Base-by-base conservation (phyloP, 2,888 invertebrate genomes). In the Nephrotoma appendiculata region DNA sequence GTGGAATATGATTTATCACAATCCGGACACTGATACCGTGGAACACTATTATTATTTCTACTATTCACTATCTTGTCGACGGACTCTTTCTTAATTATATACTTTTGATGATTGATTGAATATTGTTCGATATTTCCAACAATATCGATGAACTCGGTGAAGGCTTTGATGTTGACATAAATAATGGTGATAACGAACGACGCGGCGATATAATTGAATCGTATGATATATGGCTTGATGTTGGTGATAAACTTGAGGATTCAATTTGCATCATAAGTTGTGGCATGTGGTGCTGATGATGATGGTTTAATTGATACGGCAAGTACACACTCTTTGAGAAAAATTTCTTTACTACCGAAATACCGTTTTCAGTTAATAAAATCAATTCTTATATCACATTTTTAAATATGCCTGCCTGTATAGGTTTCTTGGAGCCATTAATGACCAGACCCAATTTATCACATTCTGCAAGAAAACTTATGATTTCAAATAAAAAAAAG, bases 1-100 rank as follows among this genome's bases (percentile, higher is more conserved):
- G 19, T 19, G 19, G 98, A 98, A 92, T 99, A 99, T 71, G 97
- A 97, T 91, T 99, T 98, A 83, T 96, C 96, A 91, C 99, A 99
- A 90, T 97, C 97, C 0, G 96, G 95, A 90, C 99, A 99, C 90
- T 98, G 97, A 90, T 98, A 98, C 71, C 98, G 94, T 0, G 95
- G 95, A 57, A 92, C 89, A 71, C 71, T 71, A 71, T 31, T 71
- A 11, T 19, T 71, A 71, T 31, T 71, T 1, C 89, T 44, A 83
- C 44, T 86, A n/a, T 44, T 45, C 48, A n/a, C 31, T 86, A 9
- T 12, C 41, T 52, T 84, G 6, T 84, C 84, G 41, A 42, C 52
- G 15, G 57, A 71, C 12, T 86, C 86, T 83, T 87, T 87, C 12
- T 86, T 86, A 41, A 86, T n/a, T n/a, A n/a, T 9, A 31, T 31